Percentiles rank a stretch among this genome's conserved stretches.
These are phyloP conservation scores for Propithecus deckenii DNA, from an alignment of 2,797 vertebrate genomes.

Conservation along the genomic window DNA sequence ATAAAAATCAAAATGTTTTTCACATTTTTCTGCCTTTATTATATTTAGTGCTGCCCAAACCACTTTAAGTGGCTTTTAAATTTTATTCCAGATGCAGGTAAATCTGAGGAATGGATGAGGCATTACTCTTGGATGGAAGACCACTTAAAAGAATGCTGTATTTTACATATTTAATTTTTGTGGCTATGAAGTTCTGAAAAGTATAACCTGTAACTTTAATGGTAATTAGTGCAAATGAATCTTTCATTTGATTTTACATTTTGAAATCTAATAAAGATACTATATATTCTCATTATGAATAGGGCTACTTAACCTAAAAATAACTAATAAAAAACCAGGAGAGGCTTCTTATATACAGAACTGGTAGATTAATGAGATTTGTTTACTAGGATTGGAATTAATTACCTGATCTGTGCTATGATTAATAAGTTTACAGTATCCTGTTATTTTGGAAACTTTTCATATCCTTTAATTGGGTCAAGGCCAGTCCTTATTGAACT, in stretches of 20 bases:
- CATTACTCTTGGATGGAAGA: background rate
- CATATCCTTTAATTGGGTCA: conserved; percentile 67
- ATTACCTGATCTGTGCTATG: conserved; percentile 68
- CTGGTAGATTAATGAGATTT: conserved; percentile 71
- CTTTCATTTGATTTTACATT: conserved; percentile 32
- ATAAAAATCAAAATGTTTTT: conserved; percentile 39
- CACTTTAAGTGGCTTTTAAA: conserved; percentile 8
- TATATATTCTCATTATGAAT: conserved; percentile 10
- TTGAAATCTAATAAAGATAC: conserved; percentile 1
- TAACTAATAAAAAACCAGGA: conserved; percentile 40
- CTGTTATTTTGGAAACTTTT: conserved; percentile 59
- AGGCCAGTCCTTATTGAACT: conserved; percentile 47
- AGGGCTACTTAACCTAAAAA: conserved; percentile 29
- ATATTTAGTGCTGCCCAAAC: background rate
- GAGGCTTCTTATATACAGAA: background rate
- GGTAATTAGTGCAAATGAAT: conserved; percentile 29
- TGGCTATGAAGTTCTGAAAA: conserved; percentile 22
- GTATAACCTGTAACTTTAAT: conserved; percentile 24
- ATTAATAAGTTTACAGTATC: conserved; percentile 73
- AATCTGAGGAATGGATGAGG: background rate
- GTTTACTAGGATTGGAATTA: conserved; percentile 73
- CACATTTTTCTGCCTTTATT: conserved; percentile 7
- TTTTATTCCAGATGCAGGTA: background rate
- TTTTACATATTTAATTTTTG: conserved; percentile 45
- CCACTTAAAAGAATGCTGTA: background rate